Evolutionary conservation across 2,888 invertebrate genomes (phyloP), one percentile per base, ranked within the genome.

Genomic region (Aethes cnicana): DNA sequence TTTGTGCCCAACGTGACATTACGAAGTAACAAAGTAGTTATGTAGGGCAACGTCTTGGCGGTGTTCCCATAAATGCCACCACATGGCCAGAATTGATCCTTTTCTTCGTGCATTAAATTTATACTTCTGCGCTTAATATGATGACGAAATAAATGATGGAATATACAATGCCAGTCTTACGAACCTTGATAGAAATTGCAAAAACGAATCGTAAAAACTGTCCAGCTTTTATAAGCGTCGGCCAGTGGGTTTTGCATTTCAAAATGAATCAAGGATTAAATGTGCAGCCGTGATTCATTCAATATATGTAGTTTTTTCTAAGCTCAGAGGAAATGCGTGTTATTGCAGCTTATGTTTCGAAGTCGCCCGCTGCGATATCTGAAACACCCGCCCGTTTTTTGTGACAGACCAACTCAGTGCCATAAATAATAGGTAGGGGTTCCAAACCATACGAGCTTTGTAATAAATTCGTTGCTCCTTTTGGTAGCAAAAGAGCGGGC

Each of bases 341-440:
- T 89, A 79, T 88, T 87, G 85, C 89, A 89, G 88, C 88, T 88
- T 87, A 87, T 72, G 81, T 78, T 83, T 81, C 74, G 75, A 72
- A 79, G 81, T 77, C 83, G 86, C 89, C 89, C 78, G 89, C 88
- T 88, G 88, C 84, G 89, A 81, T 81, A 82, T 83, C 82, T 81
- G 83, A 79, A 68, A 84, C 86, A 87, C 82, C 84, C 87, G 88
- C 82, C 83, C 81, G 74, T 88, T 89, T 89, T 89, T 89, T 88
- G 84, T 87, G 86, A 87, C 86, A 87, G 86, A 84, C 86, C 84
- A 84, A 88, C 84, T 78, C 81, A 84, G 76, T 82, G 86, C 86
- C 87, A 89, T 89, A 89, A 89, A 89, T 89, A 89, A 89, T 88
- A 89, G 86, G 84, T 82, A 84, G 84, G 88, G 87, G 85, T 81